phyloP scores from a whole-genome alignment of 2,888 invertebrate species.

The Xanthorhoe designata region DNA sequence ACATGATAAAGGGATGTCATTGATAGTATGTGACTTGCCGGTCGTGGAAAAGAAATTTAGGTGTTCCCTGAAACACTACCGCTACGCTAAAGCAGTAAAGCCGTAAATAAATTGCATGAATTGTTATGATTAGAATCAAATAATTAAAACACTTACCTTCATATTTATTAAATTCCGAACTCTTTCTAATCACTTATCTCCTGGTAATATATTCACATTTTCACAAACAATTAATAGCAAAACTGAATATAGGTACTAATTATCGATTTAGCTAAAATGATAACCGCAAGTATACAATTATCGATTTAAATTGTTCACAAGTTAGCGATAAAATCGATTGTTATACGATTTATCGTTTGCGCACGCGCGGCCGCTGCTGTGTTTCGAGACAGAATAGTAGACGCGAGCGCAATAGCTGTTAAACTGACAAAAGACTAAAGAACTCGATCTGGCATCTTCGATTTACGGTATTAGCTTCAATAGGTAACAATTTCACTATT shows the following conservation, averaged over 20 bases:
- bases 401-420: background rate
- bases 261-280: background rate
- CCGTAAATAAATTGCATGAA: no score
- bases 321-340: background rate
- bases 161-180: constrained; percentile 38
- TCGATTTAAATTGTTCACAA: background rate
- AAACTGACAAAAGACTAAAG: no score
- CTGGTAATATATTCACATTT: constrained; percentile 42
- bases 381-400: background rate
- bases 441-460: no score
- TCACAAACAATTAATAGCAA: constrained; percentile 6
- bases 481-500: no score
- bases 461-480: no score
- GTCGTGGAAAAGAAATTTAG: no score
- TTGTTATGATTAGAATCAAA: no score
- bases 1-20: no score
- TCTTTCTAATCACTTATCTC: constrained; percentile 57
- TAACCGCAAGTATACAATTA: background rate
- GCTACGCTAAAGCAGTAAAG: no score
- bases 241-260: background rate
- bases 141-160: constrained; percentile 31
- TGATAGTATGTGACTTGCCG: no score
- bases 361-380: background rate
- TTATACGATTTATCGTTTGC: background rate
- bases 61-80: no score